Base-by-base conservation (phyloP, 2,113 vertebrate species). In the Thunnus thynnus region DNA sequence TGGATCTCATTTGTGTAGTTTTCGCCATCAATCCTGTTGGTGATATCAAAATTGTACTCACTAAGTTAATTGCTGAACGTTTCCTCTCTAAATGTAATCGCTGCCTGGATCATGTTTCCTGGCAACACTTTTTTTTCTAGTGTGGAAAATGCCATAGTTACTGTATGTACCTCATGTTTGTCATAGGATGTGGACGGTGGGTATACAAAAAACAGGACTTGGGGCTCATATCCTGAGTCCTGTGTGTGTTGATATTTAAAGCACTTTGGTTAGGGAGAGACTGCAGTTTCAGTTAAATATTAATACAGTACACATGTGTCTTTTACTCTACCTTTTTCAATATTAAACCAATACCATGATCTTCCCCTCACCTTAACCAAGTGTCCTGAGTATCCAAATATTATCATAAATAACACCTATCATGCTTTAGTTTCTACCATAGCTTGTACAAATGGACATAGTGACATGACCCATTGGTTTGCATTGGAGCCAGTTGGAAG, bases 1-100 rank as follows among this genome's bases (percentile, higher is more conserved):
- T 54, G 27, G 48, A 27, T 66, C 3, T 25, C 18, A 25, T 50
- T 62, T 68, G 62, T 55, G 46, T 14, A 47, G 16, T 65, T 75
- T 58, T 65, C 25, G 11, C 27, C 4, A 30, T 69, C 5, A 16
- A 52, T 64, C 16, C 50, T 25, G 13, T 25, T 27, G 5, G 44
- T 32, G 32, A 47, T 61, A 47, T 16, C 46, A 36, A 48, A n/a
- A 47, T 52, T 60, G 20, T 36, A 36, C n/a, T 13, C 27, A 36
- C 6, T 10, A 30, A 22, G 30, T 36, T 71, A 41, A 20, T 18
- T 8, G 58, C 50, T 50, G 57, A 68, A 50, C 30, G 22, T 50
- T 41, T 48, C 64, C 27, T 50, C 46, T 30, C 46, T 17, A 51
- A 71, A 51, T 7, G n/a, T 51, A 54, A 72, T 8, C 50, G 51